Evolutionary conservation across 1,140 invertebrate species (phyloP).

Genomic region (Platorchestia sp.): DNA sequence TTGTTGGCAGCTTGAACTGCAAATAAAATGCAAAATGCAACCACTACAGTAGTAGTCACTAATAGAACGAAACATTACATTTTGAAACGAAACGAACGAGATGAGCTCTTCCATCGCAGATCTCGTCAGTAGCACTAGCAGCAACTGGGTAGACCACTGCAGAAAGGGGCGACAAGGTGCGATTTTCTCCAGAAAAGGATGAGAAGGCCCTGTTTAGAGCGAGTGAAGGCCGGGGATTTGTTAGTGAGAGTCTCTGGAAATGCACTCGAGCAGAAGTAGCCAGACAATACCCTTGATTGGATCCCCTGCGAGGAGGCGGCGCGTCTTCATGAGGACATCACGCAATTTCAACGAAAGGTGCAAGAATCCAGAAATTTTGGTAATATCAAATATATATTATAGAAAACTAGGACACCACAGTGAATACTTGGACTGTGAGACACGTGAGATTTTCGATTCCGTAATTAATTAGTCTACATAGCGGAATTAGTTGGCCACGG

Average conservation of each 20-base stretch:
- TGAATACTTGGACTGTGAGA: not conserved
- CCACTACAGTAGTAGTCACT: not conserved
- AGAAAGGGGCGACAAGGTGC: not conserved
- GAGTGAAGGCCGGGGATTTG: constrained; percentile 25
- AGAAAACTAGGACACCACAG: not conserved
- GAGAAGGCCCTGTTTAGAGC: constrained; percentile 19
- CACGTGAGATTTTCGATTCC: not conserved
- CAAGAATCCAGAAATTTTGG: not conserved
- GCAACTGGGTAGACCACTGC: not conserved
- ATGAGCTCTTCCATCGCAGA: not conserved
- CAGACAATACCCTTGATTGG: constrained; percentile 51
- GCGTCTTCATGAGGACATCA: not conserved
- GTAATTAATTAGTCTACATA: not conserved
- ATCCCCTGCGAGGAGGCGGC: constrained; percentile 28
- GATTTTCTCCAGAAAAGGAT: constrained; percentile 24
- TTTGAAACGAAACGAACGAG: not conserved
- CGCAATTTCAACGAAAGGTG: not conserved
- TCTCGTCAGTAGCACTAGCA: not conserved
- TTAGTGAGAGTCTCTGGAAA: constrained; percentile 18
- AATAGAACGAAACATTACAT: not conserved
- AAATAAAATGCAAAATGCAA: not conserved
- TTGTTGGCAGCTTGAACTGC: not conserved
- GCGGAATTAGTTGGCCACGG: too few relatives aligned
- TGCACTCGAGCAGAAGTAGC: constrained; percentile 47
- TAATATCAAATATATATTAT: not conserved